Conservation (phyloP, 1,140 invertebrate species). For the Sinonovacula constricta region DNA sequence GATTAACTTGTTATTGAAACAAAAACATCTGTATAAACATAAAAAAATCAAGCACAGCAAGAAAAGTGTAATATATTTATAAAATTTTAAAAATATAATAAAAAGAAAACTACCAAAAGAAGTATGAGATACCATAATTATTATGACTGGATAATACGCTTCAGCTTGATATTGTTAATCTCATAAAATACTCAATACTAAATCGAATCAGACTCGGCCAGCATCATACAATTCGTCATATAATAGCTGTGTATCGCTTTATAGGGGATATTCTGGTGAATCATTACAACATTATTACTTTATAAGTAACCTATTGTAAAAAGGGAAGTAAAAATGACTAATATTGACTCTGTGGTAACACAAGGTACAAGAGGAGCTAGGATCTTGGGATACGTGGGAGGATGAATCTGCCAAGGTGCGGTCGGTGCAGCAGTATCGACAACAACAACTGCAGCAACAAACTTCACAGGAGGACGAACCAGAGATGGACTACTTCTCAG, state of each 20-base stretch:
- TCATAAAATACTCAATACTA: not conserved
- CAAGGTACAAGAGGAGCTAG: constrained; percentile 41
- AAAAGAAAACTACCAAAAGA: no score
- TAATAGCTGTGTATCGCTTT: not conserved
- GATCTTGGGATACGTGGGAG: constrained; percentile 56
- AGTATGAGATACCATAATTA: no score
- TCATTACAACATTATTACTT: not conserved
- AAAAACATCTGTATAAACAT: no score
- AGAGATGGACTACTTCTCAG: constrained; percentile 62
- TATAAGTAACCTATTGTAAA: not conserved
- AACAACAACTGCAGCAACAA: constrained; percentile 39
- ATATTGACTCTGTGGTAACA: not conserved
- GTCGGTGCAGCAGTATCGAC: constrained; percentile 37
- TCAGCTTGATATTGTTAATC: not conserved
- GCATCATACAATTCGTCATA: not conserved
- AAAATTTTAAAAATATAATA: no score
- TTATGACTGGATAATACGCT: no score
- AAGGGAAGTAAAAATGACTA: not conserved
- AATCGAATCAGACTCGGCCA: not conserved
- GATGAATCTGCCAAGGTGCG: constrained; percentile 20
- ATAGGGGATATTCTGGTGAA: not conserved
- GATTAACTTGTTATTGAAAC: no score
- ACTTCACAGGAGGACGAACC: constrained; percentile 47
- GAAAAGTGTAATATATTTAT: no score
- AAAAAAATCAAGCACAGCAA: no score